Evolutionary conservation across 2,113 vertebrate genomes (phyloP).

Genomic region (pig (Sus scrofa)): DNA sequence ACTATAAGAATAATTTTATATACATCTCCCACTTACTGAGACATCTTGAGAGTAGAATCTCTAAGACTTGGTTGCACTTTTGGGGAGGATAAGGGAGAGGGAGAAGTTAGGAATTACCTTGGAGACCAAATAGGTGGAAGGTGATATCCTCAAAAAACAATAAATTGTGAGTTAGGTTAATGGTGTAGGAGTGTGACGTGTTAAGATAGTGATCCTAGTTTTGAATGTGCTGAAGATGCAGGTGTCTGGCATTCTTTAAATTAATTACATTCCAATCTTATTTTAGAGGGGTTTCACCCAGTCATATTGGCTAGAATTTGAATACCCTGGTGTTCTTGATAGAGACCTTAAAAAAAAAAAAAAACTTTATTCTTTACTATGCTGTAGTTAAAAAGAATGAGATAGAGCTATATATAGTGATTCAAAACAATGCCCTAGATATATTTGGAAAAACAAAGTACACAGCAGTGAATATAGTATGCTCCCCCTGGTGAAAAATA

Average conservation of each 20-base stretch:
- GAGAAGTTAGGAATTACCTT: background rate
- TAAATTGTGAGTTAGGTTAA: background rate
- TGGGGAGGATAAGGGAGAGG: background rate
- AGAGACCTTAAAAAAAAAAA: slow-evolving; percentile 26
- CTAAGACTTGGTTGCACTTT: background rate
- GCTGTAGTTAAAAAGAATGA: slow-evolving; percentile 42
- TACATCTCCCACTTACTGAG: background rate
- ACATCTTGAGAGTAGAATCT: background rate
- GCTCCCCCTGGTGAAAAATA: slow-evolving; percentile 51
- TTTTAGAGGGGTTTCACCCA: background rate
- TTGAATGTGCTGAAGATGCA: background rate
- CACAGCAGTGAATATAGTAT: slow-evolving; percentile 50
- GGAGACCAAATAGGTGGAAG: background rate
- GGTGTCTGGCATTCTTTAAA: background rate
- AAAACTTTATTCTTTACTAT: slow-evolving; percentile 36
- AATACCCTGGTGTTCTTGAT: background rate
- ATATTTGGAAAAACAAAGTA: slow-evolving; percentile 60
- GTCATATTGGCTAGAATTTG: background rate
- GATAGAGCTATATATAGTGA: slow-evolving; percentile 18
- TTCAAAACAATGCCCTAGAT: slow-evolving; percentile 54
- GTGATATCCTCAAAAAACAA: background rate
- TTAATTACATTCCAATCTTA: background rate
- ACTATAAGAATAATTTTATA: slow-evolving; percentile 5
- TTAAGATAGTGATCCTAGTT: background rate
- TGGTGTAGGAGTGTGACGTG: background rate